A percentile compares a stretch with the other conserved stretches of the same genome.
Conservation (phyloP, 2,797 vertebrate genomes). For the Dryobates pubescens region DNA sequence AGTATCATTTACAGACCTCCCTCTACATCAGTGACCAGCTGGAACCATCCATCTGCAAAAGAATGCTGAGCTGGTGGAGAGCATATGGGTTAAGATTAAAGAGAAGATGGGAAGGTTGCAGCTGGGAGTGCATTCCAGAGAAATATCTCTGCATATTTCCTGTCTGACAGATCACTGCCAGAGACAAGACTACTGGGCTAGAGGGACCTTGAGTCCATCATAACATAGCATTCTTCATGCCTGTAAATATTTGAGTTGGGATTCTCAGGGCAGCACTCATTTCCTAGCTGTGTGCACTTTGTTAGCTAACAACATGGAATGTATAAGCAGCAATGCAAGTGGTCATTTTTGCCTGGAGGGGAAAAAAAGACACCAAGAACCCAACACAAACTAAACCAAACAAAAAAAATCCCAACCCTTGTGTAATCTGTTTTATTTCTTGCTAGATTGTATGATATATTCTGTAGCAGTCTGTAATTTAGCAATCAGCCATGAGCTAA, state of each 20-base stretch:
- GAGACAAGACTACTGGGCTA: background rate
- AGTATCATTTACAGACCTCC: background rate
- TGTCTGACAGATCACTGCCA: background rate
- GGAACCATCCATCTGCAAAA: too few relatives aligned
- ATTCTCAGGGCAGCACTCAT: background rate
- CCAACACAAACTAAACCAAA: too few relatives aligned
- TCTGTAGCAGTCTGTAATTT: background rate
- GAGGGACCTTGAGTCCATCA: background rate
- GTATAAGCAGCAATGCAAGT: background rate
- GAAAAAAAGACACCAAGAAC: too few relatives aligned
- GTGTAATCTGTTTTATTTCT: conserved; percentile 5
- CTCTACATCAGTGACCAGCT: too few relatives aligned
- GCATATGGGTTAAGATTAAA: too few relatives aligned
- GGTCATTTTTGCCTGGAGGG: conserved; percentile 10
- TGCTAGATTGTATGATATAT: background rate
- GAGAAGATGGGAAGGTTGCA: background rate
- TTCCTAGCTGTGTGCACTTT: background rate
- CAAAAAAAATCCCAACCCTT: background rate
- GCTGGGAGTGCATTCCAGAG: conserved; percentile 20
- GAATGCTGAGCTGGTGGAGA: too few relatives aligned
- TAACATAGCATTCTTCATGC: background rate
- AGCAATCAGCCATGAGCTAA: background rate
- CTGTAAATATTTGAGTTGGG: background rate
- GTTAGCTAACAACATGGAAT: background rate
- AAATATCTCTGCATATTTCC: conserved; percentile 12